These are phyloP conservation scores for Dinoponera quadriceps DNA, from an alignment of 1,140 invertebrate genomes.

Conservation along the genomic window DNA sequence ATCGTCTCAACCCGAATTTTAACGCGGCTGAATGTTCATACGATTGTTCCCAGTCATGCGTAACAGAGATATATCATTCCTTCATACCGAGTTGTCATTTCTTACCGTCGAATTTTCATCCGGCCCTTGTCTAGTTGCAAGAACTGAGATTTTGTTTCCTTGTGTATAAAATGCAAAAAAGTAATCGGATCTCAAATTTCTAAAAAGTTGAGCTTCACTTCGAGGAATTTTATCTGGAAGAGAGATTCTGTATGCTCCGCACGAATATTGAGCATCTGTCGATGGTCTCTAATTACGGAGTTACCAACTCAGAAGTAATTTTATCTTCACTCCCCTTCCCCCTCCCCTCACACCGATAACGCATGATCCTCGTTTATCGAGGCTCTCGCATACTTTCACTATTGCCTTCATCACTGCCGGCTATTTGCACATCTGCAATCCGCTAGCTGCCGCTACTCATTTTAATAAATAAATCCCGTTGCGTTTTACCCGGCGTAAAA, in stretches of 20 bases:
- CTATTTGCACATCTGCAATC: slow-evolving; percentile 63
- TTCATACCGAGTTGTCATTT: too few relatives aligned
- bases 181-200: too few relatives aligned
- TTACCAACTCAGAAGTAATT: slow-evolving; percentile 35
- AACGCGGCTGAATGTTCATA: too few relatives aligned
- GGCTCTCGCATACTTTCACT: not conserved
- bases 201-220: not conserved
- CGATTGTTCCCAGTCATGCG: too few relatives aligned
- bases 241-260: not conserved
- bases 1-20: too few relatives aligned
- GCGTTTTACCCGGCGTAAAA: not conserved
- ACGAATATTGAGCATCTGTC: not conserved
- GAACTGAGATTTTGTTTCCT: too few relatives aligned
- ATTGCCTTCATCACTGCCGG: not conserved
- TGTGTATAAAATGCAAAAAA: too few relatives aligned
- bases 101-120: too few relatives aligned
- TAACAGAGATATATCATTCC: too few relatives aligned
- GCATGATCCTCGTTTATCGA: slow-evolving; percentile 33
- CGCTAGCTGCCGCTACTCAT: slow-evolving; percentile 30
- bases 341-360: slow-evolving; percentile 21
- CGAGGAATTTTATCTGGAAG: not conserved
- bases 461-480: slow-evolving; percentile 34
- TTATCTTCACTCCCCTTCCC: slow-evolving; percentile 28
- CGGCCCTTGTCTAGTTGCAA: too few relatives aligned
- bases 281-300: not conserved